Evolutionary conservation across 2,888 invertebrate species (phyloP).

Genomic region (Lochmaea capreae): DNA sequence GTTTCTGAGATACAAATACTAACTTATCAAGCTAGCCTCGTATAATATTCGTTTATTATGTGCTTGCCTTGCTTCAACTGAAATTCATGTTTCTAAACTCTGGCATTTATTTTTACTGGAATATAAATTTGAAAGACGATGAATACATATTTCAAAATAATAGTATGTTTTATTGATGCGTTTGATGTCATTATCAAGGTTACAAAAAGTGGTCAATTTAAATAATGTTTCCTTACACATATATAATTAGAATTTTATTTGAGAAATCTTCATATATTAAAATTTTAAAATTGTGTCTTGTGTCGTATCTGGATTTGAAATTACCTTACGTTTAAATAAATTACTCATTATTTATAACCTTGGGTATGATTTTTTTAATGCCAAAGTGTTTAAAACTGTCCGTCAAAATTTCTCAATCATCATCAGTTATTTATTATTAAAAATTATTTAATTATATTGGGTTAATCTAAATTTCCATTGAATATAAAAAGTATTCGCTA

Average conservation of each 20-base stretch:
- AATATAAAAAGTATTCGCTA: not conserved
- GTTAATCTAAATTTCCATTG: not conserved
- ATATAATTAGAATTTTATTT: not conserved
- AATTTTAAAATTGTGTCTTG: not conserved
- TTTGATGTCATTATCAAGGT: slow-evolving; percentile 11
- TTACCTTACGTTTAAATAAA: not conserved
- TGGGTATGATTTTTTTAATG: not conserved
- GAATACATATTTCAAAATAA: slow-evolving; percentile 6
- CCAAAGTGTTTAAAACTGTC: no score
- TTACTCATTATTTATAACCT: not conserved
- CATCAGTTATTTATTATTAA: no score
- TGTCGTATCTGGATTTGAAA: not conserved
- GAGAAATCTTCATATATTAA: not conserved
- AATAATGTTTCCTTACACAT: not conserved
- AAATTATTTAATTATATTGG: no score
- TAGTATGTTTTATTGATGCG: slow-evolving; percentile 6
- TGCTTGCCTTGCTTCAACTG: not conserved
- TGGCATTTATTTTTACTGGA: not conserved
- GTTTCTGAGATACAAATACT: no score
- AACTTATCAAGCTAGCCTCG: not conserved
- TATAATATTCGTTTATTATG: not conserved
- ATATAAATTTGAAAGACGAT: not conserved
- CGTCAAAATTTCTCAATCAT: no score
- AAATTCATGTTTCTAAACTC: slow-evolving; percentile 3
- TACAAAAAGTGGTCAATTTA: slow-evolving; percentile 1